Base-by-base conservation (phyloP, 2,797 vertebrate species). In the Helicolenus hilgendorfi region DNA sequence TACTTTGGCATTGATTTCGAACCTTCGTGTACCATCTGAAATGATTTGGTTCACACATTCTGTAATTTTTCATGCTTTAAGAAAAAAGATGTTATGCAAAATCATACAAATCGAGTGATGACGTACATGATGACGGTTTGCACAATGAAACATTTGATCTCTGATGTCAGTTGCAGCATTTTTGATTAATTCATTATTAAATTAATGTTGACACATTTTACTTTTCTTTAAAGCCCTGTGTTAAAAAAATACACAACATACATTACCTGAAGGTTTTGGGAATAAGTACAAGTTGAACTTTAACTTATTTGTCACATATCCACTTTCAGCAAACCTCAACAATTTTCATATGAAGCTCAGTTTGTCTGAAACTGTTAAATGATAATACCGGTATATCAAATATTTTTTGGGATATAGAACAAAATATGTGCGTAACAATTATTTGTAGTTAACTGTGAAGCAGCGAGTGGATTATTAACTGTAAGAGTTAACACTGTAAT, bases 111-210 rank as follows among this genome's bases (percentile, higher is more conserved):
- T 68, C 2, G 62, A 45, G 20, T 29, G 60, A 41, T 58, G 2
- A 36, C 18, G 31, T 31, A 81, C 33, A 56, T 56, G 41, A 63
- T 20, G n/a, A 53, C 41, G 26, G 24, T 70, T 84, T 89, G 63
- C 45, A 56, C 27, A 58, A 29, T 31, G 24, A 89, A 60, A 22
- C 20, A 56, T 60, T 33, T 24, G 6, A 72, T 64, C 60, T 60
- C 15, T 78, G 15, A 77, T 70, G 55, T 71, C 9, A 79, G 8
- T 22, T 74, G 38, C 49, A 38, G 24, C 9, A 64, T 67, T 76
- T 35, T 38, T 79, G 27, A 60, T 70, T 56, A 26, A 77, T 72
- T 81, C 29, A 49, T 75, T 68, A 86, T 78, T 81, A 84, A 83
- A 91, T 84, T 15, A 67, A 83, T 83, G 14, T 59, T 75, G 14